Evolutionary conservation across 2,888 invertebrate genomes (phyloP), one percentile per base, ranked within the genome.

Genomic region (Disparrhopalites patrizii): DNA sequence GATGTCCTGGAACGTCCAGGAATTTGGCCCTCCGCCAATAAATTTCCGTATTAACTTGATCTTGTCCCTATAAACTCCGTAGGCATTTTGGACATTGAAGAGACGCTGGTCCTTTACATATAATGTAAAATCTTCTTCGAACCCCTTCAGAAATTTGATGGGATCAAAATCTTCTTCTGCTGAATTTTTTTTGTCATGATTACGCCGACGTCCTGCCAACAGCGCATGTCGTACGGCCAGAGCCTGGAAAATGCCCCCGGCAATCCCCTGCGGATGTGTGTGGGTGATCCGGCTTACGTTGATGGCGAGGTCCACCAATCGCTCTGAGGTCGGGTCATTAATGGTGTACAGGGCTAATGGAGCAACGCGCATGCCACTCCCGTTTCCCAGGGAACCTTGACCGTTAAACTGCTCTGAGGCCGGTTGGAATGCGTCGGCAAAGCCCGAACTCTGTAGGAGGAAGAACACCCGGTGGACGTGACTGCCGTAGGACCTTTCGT

Each of bases 371-470:
- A 89, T 89, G 0, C 88, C 88, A 54, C 40, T 25, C 15, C 89
- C 89, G 79, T 89, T 90, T 15, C 89, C 90, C 79, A 82, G 87
- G 1, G 88, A 88, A 1, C 90, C 89, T 47, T 76, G 73, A 1
- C 89, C 88, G 73, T 81, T 78, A 77, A 88, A 89, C 77, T 87
- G 87, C 72, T 84, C 81, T 54, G 40, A 40, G 18, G 60, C 40
- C 10, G 47, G 60, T 10, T 30, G 18, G 40, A 47, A 60, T n/a
- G 47, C 28, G 10, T 60, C 30, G 7, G 10, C 30, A 27, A 28
- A 60, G 10, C 31, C 20, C 23, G 47, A 10, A 4, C 20, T 1
- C 28, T 30, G 1, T 77, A 80, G 3, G 87, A 88, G 30, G 89
- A 87, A 58, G 79, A 79, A 74, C 82, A 83, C 2, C 86, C 79